Evolutionary conservation across 2,888 invertebrate genomes (phyloP).

Genomic region (Ophioninae sp.): DNA sequence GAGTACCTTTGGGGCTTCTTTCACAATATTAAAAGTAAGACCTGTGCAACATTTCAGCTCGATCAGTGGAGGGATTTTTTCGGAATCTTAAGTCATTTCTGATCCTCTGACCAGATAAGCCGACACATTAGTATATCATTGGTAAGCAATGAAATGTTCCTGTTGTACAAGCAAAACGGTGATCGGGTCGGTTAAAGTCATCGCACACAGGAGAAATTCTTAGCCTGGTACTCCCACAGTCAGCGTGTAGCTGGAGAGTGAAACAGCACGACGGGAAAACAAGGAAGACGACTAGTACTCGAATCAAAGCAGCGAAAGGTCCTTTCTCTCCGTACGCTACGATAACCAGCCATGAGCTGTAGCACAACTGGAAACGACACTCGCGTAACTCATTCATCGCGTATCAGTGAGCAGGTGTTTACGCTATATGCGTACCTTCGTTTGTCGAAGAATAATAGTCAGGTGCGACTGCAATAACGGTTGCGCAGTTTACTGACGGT

Average conservation of each 20-base stretch:
- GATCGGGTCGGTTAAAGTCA: slow-evolving; percentile 37
- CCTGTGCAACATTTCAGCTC: too few species aligned
- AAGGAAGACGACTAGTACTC: slow-evolving; percentile 27
- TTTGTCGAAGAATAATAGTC: slow-evolving; percentile 12
- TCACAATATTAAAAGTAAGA: too few species aligned
- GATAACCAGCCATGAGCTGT: slow-evolving; percentile 46
- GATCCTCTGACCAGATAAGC: slow-evolving; percentile 6
- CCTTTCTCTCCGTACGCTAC: slow-evolving; percentile 56
- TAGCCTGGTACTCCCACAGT: slow-evolving; percentile 47
- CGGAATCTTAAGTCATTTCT: slow-evolving; percentile 9
- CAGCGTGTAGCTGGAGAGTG: slow-evolving; percentile 10
- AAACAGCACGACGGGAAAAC: slow-evolving; percentile 29
- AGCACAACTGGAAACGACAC: slow-evolving; percentile 51
- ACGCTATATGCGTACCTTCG: slow-evolving; percentile 18
- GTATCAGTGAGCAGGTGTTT: slow-evolving; percentile 56
- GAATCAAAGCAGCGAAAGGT: slow-evolving; percentile 56
- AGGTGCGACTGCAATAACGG: background rate
- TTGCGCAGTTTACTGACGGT: background rate
- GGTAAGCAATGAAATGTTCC: slow-evolving; percentile 11
- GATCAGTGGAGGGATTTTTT: too few species aligned
- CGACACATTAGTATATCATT: slow-evolving; percentile 17
- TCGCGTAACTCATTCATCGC: slow-evolving; percentile 57
- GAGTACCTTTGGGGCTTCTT: too few species aligned
- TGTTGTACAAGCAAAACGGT: slow-evolving; percentile 5
- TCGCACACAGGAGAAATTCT: slow-evolving; percentile 27